Conservation (phyloP, 2,797 vertebrate genomes). For the Glyptemys insculpta region DNA sequence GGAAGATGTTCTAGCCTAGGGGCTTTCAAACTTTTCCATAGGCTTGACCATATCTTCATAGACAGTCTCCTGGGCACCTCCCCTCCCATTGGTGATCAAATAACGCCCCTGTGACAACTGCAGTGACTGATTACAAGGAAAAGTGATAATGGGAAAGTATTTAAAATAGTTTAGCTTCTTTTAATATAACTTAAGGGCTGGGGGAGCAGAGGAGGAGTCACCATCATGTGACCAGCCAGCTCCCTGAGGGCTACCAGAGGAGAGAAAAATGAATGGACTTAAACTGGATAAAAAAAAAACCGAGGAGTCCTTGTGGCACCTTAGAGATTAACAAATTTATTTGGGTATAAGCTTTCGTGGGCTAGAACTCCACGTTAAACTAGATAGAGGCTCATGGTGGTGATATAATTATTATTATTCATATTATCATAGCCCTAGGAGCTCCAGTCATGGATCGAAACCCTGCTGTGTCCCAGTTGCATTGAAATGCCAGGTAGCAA, state of each 20-base stretch:
- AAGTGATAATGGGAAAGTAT: neutral
- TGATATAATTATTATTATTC: neutral
- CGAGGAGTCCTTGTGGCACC: too few relatives aligned
- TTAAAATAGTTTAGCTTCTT: neutral
- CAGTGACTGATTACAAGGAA: neutral
- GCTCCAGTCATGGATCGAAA: neutral
- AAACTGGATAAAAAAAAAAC: neutral
- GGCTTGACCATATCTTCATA: neutral
- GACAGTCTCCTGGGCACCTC: neutral
- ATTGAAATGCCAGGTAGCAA: neutral
- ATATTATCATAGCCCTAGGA: neutral
- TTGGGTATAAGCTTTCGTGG: too few relatives aligned
- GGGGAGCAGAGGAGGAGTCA: neutral
- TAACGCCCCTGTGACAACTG: neutral
- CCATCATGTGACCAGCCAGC: neutral
- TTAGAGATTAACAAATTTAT: too few relatives aligned
- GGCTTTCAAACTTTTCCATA: neutral
- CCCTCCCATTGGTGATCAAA: neutral
- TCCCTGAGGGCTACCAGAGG: neutral
- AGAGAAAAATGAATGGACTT: neutral
- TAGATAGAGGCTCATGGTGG: rapidly evolving
- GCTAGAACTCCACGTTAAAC: neutral
- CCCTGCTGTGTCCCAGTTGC: neutral
- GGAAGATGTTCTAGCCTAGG: neutral
- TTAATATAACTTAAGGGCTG: slow-evolving; percentile 1